Conservation (phyloP, 2,113 vertebrate species). For the Heteronetta atricapilla region DNA sequence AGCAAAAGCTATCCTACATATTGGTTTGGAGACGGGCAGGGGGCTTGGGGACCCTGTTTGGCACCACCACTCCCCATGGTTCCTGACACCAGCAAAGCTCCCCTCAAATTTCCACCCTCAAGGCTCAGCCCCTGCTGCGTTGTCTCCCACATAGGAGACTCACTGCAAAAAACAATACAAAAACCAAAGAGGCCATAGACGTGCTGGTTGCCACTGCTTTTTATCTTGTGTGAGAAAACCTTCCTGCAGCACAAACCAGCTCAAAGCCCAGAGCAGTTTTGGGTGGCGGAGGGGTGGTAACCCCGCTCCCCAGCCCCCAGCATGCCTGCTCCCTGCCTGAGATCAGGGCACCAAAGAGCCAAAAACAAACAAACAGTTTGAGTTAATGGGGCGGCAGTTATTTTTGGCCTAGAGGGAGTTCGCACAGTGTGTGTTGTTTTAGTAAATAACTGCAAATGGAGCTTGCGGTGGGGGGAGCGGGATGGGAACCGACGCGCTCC, state of each 20-base stretch:
- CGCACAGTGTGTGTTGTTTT: conserved; percentile 52
- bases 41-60: background rate
- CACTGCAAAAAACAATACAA: background rate
- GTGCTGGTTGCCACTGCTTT: rapidly evolving
- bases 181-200: background rate
- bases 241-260: rapidly evolving
- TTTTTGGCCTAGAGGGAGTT: conserved; percentile 55
- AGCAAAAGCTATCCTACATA: rapidly evolving
- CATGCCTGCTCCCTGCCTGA: background rate
- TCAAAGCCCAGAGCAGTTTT: rapidly evolving
- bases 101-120: background rate
- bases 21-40: background rate
- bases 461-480: background rate
- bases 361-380: conserved; percentile 56
- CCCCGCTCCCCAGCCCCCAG: background rate
- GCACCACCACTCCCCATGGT: background rate
- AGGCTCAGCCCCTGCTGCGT: background rate
- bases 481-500: conserved; percentile 9
- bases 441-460: conserved; percentile 55
- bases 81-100: background rate
- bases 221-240: rapidly evolving
- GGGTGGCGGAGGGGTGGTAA: background rate
- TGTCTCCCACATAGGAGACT: background rate
- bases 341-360: background rate
- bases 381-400: conserved; percentile 53